These are phyloP conservation scores for Trachelus iudaicus DNA, from an alignment of 2,888 invertebrate genomes.

Conservation along the genomic window DNA sequence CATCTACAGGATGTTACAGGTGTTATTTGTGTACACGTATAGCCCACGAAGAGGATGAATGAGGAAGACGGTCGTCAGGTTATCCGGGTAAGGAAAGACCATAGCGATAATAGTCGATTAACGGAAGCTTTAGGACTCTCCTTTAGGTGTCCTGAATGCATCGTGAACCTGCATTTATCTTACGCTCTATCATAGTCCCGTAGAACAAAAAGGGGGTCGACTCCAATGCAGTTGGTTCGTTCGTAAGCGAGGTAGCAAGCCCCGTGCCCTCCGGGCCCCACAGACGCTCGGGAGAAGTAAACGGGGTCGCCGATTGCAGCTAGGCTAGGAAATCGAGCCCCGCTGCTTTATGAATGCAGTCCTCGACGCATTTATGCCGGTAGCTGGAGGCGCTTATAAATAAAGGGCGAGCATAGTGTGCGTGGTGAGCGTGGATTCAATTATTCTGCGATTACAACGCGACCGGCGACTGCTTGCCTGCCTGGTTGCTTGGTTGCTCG, in stretches of 20 bases:
- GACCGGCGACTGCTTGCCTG: slow-evolving; percentile 34
- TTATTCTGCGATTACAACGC: slow-evolving; percentile 61
- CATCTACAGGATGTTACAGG: not conserved
- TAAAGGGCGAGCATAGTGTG: slow-evolving; percentile 45
- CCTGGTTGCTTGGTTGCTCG: not conserved
- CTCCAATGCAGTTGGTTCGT: not conserved
- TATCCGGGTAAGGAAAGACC: too few relatives aligned
- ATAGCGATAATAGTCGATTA: not conserved
- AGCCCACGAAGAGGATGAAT: too few relatives aligned
- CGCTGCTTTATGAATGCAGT: slow-evolving; percentile 58
- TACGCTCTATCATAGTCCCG: not conserved
- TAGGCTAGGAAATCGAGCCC: slow-evolving; percentile 26
- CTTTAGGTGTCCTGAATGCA: not conserved
- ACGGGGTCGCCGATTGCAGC: slow-evolving; percentile 47
- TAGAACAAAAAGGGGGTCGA: not conserved
- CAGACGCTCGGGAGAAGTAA: slow-evolving; percentile 25
- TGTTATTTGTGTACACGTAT: not conserved
- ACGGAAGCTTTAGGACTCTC: not conserved
- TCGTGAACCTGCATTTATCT: not conserved
- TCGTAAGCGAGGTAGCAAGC: slow-evolving; percentile 52
- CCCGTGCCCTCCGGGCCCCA: slow-evolving; percentile 37
- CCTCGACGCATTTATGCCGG: slow-evolving; percentile 54
- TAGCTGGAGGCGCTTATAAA: slow-evolving; percentile 59
- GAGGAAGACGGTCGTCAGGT: too few relatives aligned
- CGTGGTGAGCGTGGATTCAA: slow-evolving; percentile 54